phyloP scores from a whole-genome alignment of 2,797 vertebrate genomes.

The Phoeniculus purpureus region DNA sequence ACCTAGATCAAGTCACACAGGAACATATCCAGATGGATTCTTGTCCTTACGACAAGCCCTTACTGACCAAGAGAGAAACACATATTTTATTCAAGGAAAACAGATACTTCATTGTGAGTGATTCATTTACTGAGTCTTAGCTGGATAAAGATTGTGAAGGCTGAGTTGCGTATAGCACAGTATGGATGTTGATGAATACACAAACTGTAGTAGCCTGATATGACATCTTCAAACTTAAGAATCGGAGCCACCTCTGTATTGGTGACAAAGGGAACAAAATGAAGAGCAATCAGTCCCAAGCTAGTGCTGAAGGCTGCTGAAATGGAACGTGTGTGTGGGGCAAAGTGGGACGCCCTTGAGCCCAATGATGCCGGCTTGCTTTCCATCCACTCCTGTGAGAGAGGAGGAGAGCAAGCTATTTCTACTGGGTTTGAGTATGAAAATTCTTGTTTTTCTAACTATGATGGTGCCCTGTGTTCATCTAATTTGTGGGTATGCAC shows the following conservation, averaged over 20 bases:
- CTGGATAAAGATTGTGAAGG: background rate
- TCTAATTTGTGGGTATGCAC: background rate
- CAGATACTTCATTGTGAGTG: background rate
- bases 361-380: accelerated
- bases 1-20: too few relatives aligned
- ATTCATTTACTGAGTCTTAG: background rate
- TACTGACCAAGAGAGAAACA: background rate
- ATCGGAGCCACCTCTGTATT: background rate
- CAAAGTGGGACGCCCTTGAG: accelerated
- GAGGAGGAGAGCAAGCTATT: background rate
- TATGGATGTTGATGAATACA: background rate
- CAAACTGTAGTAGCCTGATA: background rate
- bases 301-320: background rate
- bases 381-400: background rate
- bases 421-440: background rate
- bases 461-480: background rate
- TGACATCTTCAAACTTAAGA: background rate
- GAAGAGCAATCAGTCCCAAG: background rate
- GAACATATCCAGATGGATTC: background rate
- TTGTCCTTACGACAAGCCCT: background rate
- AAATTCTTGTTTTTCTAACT: background rate
- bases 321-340: accelerated
- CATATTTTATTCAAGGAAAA: background rate
- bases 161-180: background rate
- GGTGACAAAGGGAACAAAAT: background rate